Conservation (phyloP, 2,888 invertebrate genomes). For the Phaonia tiefii region DNA sequence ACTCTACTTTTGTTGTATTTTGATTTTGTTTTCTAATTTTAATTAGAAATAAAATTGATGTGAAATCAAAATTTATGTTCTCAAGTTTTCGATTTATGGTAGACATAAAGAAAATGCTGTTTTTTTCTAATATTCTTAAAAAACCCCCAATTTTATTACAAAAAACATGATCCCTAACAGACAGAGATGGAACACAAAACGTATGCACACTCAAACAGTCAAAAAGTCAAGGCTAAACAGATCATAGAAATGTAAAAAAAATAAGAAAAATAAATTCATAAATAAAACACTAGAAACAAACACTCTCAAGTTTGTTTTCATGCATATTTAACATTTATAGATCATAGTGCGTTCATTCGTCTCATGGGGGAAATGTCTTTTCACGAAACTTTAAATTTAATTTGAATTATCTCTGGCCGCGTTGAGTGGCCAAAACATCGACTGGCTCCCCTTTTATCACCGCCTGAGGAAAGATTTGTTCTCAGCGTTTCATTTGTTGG, state of each 20-base stretch:
- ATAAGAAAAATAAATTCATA: constrained; percentile 16
- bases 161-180: not conserved
- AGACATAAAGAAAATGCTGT: not conserved
- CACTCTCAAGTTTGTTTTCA: not conserved
- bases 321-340: constrained; percentile 14
- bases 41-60: not conserved
- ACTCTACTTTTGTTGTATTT: not conserved
- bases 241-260: constrained; percentile 12
- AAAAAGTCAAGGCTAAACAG: constrained; percentile 9
- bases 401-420: not conserved
- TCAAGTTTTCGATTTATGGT: not conserved
- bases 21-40: not conserved
- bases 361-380: not conserved
- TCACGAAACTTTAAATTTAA: constrained; percentile 6
- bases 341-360: not conserved
- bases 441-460: not conserved
- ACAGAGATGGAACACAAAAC: not conserved
- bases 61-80: not conserved
- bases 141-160: no score
- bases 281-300: constrained; percentile 1
- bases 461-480: constrained; percentile 6
- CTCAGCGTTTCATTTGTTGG: not conserved
- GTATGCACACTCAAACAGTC: not conserved
- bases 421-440: no score
- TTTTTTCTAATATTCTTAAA: not conserved